Conservation (phyloP, 2,797 vertebrate species). For the Parotocinclus haroldoi region DNA sequence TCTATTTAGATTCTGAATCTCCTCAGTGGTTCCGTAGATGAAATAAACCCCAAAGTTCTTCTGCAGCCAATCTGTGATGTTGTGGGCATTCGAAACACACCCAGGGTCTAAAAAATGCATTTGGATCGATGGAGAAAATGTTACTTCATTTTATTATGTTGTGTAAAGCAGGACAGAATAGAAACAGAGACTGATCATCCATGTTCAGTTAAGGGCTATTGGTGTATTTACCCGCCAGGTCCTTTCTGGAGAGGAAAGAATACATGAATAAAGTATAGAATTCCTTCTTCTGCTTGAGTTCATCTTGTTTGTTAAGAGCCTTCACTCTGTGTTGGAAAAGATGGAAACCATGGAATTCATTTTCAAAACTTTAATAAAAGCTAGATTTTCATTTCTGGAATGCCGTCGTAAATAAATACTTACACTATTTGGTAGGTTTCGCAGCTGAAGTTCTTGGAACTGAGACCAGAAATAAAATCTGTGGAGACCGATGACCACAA, state of each 20-base stretch:
- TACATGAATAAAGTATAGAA: slow-evolving; percentile 49
- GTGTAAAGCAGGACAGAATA: too few relatives aligned
- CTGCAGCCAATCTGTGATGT: slow-evolving; percentile 48
- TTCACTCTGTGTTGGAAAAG: slow-evolving; percentile 9
- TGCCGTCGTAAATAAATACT: slow-evolving; percentile 13
- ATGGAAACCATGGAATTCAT: not conserved
- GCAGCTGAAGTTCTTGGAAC: slow-evolving; percentile 55
- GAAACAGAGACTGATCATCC: too few relatives aligned
- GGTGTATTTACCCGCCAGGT: slow-evolving; percentile 45
- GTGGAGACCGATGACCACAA: slow-evolving; percentile 48
- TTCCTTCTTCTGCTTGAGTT: slow-evolving; percentile 30
- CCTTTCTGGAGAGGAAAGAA: slow-evolving; percentile 41
- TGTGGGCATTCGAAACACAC: slow-evolving; percentile 42
- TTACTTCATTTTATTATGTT: too few relatives aligned
- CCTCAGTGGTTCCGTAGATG: slow-evolving; percentile 39
- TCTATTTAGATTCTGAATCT: slow-evolving; percentile 40
- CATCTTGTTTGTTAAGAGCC: slow-evolving; percentile 1
- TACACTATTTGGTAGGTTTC: slow-evolving; percentile 51
- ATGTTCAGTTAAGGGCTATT: not conserved
- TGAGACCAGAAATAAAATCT: slow-evolving; percentile 52
- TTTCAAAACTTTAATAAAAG: too few relatives aligned
- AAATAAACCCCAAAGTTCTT: slow-evolving; percentile 54
- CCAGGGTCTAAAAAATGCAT: not conserved
- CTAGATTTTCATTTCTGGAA: not conserved
- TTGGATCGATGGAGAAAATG: too few relatives aligned